Base-by-base conservation (phyloP, 1,140 invertebrate genomes). In the Bombus balteatus region DNA sequence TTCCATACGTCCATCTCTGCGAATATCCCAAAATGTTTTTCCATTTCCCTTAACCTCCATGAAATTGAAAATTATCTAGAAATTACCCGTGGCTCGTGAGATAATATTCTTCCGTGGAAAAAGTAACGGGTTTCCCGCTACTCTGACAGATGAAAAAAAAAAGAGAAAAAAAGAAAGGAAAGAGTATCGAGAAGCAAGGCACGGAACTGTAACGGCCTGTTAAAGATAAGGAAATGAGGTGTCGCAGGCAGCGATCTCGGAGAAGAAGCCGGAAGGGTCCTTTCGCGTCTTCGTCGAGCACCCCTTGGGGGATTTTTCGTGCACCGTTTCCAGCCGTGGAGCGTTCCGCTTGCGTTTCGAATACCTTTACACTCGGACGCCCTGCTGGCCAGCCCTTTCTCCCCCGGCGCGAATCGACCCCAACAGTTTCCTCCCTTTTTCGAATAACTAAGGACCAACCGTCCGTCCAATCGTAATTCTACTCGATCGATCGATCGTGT, bases 141-240 rank as follows among this genome's bases (percentile, higher is more conserved):
- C 10, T n/a, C 59, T n/a, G 59, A 62, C 59, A 70, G 68, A 80
- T 86, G 84, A 39, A n/a, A 59, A 32, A 41, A 43, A 25, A 32
- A 43, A 25, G n/a, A 34, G 18, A 2, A 15, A 10, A 4, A 34
- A 53, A 37, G 9, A 25, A 65, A 32, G 34, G 47, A 15, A n/a
- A 80, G 66, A 77, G 86, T 65, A 84, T 79, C 75, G 73, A 84
- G 84, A 88, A 87, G 83, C 75, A 83, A 70, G 76, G 81, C 82
- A 87, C 79, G 86, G 82, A 83, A 80, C 88, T 91, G 92, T 95
- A 95, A 95, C 94, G 93, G 94, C 87, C 94, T 95, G 94, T 95
- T 95, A 95, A 94, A 95, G 95, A 95, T 95, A 95, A 95, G 95
- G 94, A 95, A 95, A 95, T 95, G 94, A 95, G 95, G 95, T 95